Base-by-base conservation (phyloP, 1,140 invertebrate genomes). In the Stegodyphus dumicola region DNA sequence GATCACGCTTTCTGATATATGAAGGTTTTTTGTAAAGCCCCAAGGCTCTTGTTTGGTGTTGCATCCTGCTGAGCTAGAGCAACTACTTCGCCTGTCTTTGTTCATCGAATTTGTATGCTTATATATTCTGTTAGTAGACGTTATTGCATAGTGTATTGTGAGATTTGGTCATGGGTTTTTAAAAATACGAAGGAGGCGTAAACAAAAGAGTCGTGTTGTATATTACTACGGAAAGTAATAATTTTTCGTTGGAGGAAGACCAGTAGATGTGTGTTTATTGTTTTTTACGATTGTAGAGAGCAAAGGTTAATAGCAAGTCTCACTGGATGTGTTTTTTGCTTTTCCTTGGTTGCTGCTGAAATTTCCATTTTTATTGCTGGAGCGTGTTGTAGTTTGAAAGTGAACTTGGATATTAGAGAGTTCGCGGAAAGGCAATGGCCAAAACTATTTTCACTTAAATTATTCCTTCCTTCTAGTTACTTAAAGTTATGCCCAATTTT, bases 1-100 rank as follows among this genome's bases (percentile, higher is more conserved):
- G 53, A 33, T 75, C 73, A 75, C 73, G 73, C 73, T 56, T n/a
- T 33, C 52, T 60, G 33, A 75, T 75, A 56, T 75, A 75, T 33
- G 73, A 73, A 73, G 33, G 15, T 60, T 75, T 75, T 60, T 33
- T 33, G 1, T 33, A 33, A 33, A 33, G 33, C 33, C 33, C 33
- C 33, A n/a, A 60, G 11, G 53, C 54, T 18, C 17, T 51, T n/a
- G 18, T n/a, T 51, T 15, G 13, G 73, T 48, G 7, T 75, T 54
- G 53, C 18, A 15, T 64, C 73, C 54, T 13, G 54, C 73, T 33
- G 73, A 54, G 53, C 54, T 48, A 53, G 54, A 60, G 54, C 52
- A 11, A 10, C 51, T 0, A 60, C 52, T 60, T 5, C 33, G 53
- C 33, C 53, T 75, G 73, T 49, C 33, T 56, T 53, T 75, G 52